Base-by-base conservation (phyloP, 30 jellyfish, hydroid and myxozoan genomes). In the Mastigias papua region DNA sequence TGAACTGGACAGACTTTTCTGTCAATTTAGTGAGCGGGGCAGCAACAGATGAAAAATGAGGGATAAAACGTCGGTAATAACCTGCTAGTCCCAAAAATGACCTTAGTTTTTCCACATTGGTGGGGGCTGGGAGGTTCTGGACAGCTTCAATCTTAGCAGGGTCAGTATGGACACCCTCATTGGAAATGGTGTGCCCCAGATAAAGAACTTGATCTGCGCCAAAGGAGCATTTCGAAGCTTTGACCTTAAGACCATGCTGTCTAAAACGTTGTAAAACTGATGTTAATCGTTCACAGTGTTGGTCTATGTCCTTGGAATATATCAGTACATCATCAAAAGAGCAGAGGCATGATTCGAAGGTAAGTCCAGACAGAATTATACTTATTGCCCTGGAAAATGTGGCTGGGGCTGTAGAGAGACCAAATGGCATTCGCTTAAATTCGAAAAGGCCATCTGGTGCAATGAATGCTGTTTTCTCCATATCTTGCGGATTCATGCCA, bases 61-160 rank as follows among this genome's bases (percentile, higher is more conserved):
- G 81, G 62, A 85, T 61, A 48, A 73, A 85, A 17, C 82, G 60
- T 7, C 90, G 31, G 82, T 85, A 71, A 32, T 69, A 82, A 30
- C 82, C 73, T 10, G 92, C 92, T 16, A 82, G 87, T 20, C 78
- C 92, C 78, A 85, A 62, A 34, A 85, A 85, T 21, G 78, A 34
- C 22, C 89, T 80, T 22, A 73, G 26, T 23, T 73, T 31, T 73
- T 85, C 85, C 68, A 85, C 82, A 60, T 42, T 73, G 29, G 57
- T 50, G 58, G 89, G 88, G 32, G 54, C 68, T n/a, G 72, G 84
- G 15, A 69, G 20, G 28, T 81, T 70, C 4, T n/a, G 35, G 34
- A 42, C 78, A n/a, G 89, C 84, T 32, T 81, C 29, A 63, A 81
- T 33, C 42, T 65, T 81, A 16, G 69, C 69, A 57, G 19, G 23